Percentiles rank a stretch among this genome's conserved stretches.
Conservation (phyloP, 2,113 vertebrate species). For the human region DNA sequence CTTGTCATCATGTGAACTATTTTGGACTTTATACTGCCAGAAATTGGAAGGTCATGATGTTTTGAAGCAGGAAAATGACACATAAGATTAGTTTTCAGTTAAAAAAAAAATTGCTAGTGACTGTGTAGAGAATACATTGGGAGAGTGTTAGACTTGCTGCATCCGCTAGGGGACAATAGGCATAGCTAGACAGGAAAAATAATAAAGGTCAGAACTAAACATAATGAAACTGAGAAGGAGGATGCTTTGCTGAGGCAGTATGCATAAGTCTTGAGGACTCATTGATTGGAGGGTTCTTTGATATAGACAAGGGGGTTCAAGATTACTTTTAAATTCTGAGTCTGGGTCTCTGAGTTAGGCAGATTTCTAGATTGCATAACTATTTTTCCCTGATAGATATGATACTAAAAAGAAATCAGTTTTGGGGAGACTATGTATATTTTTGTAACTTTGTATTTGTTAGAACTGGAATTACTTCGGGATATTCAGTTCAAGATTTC, state of each 20-base stretch:
- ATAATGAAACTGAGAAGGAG: not conserved
- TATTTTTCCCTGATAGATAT: not conserved
- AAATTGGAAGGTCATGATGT: not conserved
- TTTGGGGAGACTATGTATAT: not conserved
- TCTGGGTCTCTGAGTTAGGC: not conserved
- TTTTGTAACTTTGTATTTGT: not conserved
- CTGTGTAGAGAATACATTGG: not conserved
- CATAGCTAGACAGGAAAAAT: not conserved
- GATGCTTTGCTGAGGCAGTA: not conserved
- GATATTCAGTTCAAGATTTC: not conserved
- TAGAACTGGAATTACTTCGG: not conserved
- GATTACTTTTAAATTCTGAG: not conserved
- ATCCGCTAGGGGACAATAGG: not conserved
- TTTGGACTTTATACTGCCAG: not conserved
- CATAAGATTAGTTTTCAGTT: not conserved
- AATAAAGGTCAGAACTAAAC: not conserved
- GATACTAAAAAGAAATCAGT: not conserved
- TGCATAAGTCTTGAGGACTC: not conserved
- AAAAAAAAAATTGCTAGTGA: not conserved
- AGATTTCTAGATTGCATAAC: not conserved
- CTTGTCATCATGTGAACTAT: not conserved
- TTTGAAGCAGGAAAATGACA: not conserved
- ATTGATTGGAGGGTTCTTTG: not conserved
- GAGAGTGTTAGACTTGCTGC: not conserved
- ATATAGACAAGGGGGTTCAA: not conserved